Conservation (phyloP, 2,113 vertebrate genomes). For the Prochilodus magdalenae region DNA sequence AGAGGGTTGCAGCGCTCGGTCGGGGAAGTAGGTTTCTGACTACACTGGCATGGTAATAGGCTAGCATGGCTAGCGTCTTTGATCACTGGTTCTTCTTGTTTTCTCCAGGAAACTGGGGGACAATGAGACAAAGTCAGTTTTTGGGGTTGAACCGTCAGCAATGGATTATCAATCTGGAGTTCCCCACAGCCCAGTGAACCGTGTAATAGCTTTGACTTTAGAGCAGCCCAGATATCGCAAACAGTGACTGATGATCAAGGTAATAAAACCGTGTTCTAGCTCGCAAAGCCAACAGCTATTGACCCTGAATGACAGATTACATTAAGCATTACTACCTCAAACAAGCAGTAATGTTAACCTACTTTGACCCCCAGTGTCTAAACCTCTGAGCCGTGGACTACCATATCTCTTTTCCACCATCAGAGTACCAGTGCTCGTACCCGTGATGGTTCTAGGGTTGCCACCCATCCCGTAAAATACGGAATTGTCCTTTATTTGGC, state of each 20-base stretch:
- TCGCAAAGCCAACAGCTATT: not conserved
- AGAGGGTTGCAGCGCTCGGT: not conserved
- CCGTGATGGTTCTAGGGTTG: too few relatives aligned
- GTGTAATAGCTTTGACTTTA: conserved; percentile 5
- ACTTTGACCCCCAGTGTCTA: too few relatives aligned
- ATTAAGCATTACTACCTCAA: not conserved
- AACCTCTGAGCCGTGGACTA: too few relatives aligned
- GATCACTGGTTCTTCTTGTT: not conserved
- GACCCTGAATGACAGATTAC: not conserved
- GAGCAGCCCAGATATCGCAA: not conserved
- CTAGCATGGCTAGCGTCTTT: not conserved
- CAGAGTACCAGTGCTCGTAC: too few relatives aligned
- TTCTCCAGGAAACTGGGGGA: not conserved
- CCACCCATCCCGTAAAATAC: too few relatives aligned
- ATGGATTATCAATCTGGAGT: not conserved
- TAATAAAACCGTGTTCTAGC: not conserved
- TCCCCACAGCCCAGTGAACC: not conserved
- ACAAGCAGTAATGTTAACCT: not conserved
- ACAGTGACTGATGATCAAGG: not conserved
- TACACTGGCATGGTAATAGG: not conserved
- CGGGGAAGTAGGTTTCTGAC: not conserved
- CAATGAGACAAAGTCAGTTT: not conserved
- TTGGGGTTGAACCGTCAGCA: not conserved
- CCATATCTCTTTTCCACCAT: too few relatives aligned
- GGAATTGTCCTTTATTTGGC: too few relatives aligned